These are phyloP conservation scores for Crenichthys baileyi DNA, from an alignment of 2,797 vertebrate genomes.

Conservation along the genomic window DNA sequence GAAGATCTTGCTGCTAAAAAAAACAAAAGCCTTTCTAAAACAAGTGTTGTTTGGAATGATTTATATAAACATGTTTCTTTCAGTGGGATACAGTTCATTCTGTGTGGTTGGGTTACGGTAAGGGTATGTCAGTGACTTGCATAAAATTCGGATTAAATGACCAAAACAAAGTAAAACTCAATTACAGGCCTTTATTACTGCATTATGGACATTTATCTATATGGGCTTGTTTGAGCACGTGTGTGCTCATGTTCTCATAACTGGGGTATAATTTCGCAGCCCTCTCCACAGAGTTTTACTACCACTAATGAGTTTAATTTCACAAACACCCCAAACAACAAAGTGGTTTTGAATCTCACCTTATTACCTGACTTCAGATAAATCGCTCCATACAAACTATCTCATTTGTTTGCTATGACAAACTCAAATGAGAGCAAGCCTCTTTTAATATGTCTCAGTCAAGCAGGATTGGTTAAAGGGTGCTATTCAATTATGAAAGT, in stretches of 20 bases:
- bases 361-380: slow-evolving; percentile 73
- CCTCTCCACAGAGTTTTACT: slow-evolving; percentile 38
- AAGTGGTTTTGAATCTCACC: slow-evolving; percentile 50
- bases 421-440: slow-evolving; percentile 63
- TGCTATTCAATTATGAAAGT: slow-evolving; percentile 76
- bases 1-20: neutral
- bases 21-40: neutral
- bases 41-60: neutral
- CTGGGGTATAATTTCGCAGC: slow-evolving; percentile 30
- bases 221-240: neutral
- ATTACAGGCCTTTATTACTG: slow-evolving; percentile 1
- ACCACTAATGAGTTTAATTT: slow-evolving; percentile 60
- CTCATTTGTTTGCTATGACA: slow-evolving; percentile 76
- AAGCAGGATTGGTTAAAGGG: slow-evolving; percentile 59
- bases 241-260: slow-evolving; percentile 21
- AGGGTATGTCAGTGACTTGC: neutral
- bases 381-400: slow-evolving; percentile 59
- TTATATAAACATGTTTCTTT: neutral
- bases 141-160: neutral
- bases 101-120: no score
- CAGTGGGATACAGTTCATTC: neutral
- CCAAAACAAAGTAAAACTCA: neutral
- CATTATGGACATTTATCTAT: neutral
- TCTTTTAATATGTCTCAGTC: slow-evolving; percentile 62
- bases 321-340: slow-evolving; percentile 61